Percentiles rank a stretch among this genome's conserved stretches.
phyloP scores from a whole-genome alignment of 2,888 invertebrate genomes.

The Antheraea assamensis region DNA sequence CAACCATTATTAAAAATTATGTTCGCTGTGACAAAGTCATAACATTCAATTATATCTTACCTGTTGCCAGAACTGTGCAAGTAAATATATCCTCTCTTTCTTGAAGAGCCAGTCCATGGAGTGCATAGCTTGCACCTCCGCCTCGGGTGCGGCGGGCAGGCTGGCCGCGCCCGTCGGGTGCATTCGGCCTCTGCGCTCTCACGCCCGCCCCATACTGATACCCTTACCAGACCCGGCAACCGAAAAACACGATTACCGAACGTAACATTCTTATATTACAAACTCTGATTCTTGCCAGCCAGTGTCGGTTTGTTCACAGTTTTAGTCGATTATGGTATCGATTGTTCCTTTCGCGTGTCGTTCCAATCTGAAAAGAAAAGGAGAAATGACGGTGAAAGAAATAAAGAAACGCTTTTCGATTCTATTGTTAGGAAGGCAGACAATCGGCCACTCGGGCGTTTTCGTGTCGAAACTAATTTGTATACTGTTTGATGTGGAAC shows the following conservation, averaged over 20 bases:
- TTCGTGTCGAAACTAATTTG: conserved; percentile 82
- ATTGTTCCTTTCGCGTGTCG: conserved; percentile 66
- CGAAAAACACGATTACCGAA: conserved; percentile 30
- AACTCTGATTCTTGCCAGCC: conserved; percentile 18
- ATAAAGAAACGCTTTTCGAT: conserved; percentile 64
- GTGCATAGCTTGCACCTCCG: conserved; percentile 97
- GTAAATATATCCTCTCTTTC: conserved; percentile 96
- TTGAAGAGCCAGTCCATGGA: conserved; percentile 98
- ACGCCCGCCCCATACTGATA: conserved; percentile 66
- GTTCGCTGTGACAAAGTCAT: background rate
- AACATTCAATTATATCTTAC: conserved; percentile 77
- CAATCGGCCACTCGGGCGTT: conserved; percentile 67
- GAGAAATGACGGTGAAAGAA: conserved; percentile 65
- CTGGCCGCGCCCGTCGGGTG: conserved; percentile 88
- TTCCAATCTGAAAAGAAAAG: conserved; percentile 71
- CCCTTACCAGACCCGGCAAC: conserved; percentile 31
- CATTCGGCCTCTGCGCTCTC: conserved; percentile 83
- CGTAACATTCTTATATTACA: conserved; percentile 33
- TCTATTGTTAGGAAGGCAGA: conserved; percentile 62
- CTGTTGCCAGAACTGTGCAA: conserved; percentile 98
- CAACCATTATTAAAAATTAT: background rate
- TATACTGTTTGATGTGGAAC: conserved; percentile 66
- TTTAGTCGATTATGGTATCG: conserved; percentile 36
- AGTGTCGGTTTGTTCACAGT: conserved; percentile 19
- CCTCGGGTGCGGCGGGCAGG: conserved; percentile 91